Percentiles rank a stretch among this genome's conserved stretches.
phyloP scores from a whole-genome alignment of 2,888 invertebrate genomes.

The Trichopria drosophilae region DNA sequence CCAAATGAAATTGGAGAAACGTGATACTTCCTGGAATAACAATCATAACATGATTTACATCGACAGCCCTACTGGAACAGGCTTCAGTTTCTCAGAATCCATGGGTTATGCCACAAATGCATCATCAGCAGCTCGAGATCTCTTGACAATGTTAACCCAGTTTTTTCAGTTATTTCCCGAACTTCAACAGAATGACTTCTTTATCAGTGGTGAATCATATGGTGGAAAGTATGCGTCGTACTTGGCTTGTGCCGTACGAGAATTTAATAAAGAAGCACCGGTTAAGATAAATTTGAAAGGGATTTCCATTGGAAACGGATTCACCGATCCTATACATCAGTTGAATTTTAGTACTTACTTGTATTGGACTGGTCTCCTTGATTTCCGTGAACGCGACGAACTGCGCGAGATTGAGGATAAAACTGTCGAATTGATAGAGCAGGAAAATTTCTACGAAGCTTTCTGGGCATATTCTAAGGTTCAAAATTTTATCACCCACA shows the following conservation, averaged over 20 bases:
- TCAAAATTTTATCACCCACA: conserved; percentile 67
- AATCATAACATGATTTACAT: conserved; percentile 83
- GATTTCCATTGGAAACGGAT: conserved; percentile 74
- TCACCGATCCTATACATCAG: conserved; percentile 75
- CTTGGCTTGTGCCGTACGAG: conserved; percentile 71
- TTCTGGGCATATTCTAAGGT: conserved; percentile 70
- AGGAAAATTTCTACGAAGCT: conserved; percentile 67
- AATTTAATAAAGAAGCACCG: conserved; percentile 63
- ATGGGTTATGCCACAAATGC: conserved; percentile 79
- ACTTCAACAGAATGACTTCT: conserved; percentile 72
- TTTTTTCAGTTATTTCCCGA: conserved; percentile 82
- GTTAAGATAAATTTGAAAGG: conserved; percentile 73
- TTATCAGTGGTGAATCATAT: conserved; percentile 83
- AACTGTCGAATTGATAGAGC: conserved; percentile 64
- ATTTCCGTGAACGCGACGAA: conserved; percentile 64
- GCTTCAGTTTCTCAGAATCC: conserved; percentile 85
- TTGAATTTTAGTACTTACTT: conserved; percentile 75
- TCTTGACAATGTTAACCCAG: conserved; percentile 76
- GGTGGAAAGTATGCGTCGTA: conserved; percentile 81
- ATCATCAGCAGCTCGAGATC: conserved; percentile 75
- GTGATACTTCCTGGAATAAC: conserved; percentile 74
- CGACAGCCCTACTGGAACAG: conserved; percentile 91
- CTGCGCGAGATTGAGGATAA: conserved; percentile 67
- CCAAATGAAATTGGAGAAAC: conserved; percentile 61
- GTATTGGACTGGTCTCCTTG: conserved; percentile 76